These are phyloP conservation scores for Reticulitermes speratus DNA, from an alignment of 1,140 invertebrate genomes.

Conservation along the genomic window DNA sequence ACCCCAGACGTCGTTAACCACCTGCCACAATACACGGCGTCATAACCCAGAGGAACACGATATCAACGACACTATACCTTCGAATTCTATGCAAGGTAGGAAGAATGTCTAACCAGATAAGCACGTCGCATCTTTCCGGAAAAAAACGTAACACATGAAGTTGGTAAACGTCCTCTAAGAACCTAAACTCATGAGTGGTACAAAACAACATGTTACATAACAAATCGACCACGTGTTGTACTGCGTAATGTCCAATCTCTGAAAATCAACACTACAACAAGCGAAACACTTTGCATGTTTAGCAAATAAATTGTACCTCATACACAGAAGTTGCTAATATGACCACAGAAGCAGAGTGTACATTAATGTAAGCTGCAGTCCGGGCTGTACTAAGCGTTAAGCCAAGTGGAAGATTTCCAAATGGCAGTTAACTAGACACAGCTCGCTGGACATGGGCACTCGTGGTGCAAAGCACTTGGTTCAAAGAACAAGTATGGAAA, in stretches of 20 bases:
- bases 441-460: background rate
- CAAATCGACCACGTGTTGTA: background rate
- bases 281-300: background rate
- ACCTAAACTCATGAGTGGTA: background rate
- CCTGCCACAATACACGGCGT: too few relatives aligned
- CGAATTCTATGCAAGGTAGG: too few relatives aligned
- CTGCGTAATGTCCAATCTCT: background rate
- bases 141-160: too few relatives aligned
- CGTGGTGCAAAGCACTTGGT: too few relatives aligned
- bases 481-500: too few relatives aligned
- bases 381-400: background rate
- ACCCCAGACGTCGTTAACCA: too few relatives aligned
- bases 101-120: too few relatives aligned
- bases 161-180: too few relatives aligned
- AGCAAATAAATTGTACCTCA: background rate
- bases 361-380: background rate
- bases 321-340: background rate
- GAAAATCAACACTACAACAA: background rate
- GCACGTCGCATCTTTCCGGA: too few relatives aligned
- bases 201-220: background rate
- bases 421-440: background rate
- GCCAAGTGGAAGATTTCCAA: slow-evolving; percentile 5
- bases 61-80: too few relatives aligned
- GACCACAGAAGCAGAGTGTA: background rate
- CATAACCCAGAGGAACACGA: too few relatives aligned